phyloP scores from a whole-genome alignment of 2,797 vertebrate genomes.

The Vespertilio murinus region DNA sequence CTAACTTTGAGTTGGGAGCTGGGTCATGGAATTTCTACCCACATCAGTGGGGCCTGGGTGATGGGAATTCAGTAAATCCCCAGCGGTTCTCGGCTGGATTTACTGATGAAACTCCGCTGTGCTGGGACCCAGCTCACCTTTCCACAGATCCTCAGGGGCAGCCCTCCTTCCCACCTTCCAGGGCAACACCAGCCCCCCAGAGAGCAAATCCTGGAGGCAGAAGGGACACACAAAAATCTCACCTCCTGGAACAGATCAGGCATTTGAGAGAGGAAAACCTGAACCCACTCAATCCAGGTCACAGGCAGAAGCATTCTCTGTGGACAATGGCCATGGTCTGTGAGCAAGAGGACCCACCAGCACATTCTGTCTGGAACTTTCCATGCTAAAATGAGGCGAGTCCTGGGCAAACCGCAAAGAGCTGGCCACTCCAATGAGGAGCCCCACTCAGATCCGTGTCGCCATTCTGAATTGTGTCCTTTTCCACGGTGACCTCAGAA shows the following conservation, averaged over 20 bases:
- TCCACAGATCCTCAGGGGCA: not conserved
- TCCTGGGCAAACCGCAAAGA: not conserved
- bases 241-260: not conserved
- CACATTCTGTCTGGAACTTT: not conserved
- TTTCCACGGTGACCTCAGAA: not conserved
- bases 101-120: too few species aligned
- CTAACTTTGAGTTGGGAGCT: not conserved
- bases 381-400: fast-evolving
- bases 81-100: fast-evolving
- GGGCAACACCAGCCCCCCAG: not conserved
- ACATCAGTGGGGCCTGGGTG: not conserved
- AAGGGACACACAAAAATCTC: not conserved
- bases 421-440: too few species aligned
- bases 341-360: not conserved
- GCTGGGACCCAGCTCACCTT: not conserved
- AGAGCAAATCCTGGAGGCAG: not conserved
- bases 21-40: not conserved
- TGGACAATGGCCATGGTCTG: not conserved
- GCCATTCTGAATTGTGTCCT: not conserved
- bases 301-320: not conserved
- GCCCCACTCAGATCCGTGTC: too few species aligned
- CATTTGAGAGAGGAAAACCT: not conserved
- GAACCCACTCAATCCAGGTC: not conserved
- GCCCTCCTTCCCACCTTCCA: not conserved
- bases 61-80: not conserved